Conservation (phyloP, 2,888 invertebrate genomes). For the Apantesis nais region DNA sequence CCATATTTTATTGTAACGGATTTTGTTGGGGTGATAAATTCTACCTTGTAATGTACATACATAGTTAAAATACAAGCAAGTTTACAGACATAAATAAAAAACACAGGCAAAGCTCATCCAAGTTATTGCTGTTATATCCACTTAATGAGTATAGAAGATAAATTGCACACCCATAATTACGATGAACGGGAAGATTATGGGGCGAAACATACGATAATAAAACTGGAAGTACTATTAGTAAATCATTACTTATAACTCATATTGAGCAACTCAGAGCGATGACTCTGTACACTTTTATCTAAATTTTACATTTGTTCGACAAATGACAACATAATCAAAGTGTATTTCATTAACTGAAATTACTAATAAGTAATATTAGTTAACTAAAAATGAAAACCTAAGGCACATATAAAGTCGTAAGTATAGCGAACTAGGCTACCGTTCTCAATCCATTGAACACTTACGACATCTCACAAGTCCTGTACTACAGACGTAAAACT, state of each 20-base stretch:
- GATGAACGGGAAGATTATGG: conserved; percentile 41
- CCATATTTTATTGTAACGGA: conserved; percentile 4
- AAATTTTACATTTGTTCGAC: neutral
- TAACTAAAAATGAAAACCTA: conserved; percentile 31
- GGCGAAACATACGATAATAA: conserved; percentile 31
- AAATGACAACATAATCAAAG: neutral
- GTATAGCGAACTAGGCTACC: conserved; percentile 44
- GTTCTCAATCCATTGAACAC: conserved; percentile 55
- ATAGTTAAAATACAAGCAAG: conserved; percentile 7
- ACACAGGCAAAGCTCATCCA: conserved; percentile 30
- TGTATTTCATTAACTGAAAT: neutral
- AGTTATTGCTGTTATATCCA: conserved; percentile 31
- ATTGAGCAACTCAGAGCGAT: conserved; percentile 18
- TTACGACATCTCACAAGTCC: conserved; percentile 50
- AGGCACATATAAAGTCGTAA: conserved; percentile 29
- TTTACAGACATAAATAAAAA: conserved; percentile 34
- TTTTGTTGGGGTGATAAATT: conserved; percentile 5
- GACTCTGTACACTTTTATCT: conserved; percentile 22
- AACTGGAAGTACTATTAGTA: conserved; percentile 40
- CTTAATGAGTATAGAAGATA: conserved; percentile 47
- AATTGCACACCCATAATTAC: conserved; percentile 44
- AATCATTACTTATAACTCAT: conserved; percentile 31
- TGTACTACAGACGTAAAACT: conserved; percentile 57
- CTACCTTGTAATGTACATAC: neutral
- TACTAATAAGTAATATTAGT: neutral